Conservation (phyloP, 2,797 vertebrate species). For the Alfaro cultratus region DNA sequence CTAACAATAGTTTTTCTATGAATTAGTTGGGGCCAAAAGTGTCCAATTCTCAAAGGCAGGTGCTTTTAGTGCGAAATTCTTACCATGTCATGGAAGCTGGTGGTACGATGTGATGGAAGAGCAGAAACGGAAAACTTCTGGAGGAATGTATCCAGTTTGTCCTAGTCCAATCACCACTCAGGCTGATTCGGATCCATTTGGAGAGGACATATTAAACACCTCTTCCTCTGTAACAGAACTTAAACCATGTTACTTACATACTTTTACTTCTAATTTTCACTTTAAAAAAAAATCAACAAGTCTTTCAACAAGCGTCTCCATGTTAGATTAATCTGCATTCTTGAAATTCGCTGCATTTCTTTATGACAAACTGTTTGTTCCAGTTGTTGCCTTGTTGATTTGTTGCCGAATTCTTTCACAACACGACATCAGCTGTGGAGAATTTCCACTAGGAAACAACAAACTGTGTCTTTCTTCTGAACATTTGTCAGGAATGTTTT, state of each 20-base stretch:
- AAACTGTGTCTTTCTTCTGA: conserved; percentile 28
- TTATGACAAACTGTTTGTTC: background rate
- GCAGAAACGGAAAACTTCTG: background rate
- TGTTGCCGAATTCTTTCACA: background rate
- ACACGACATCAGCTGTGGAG: conserved; percentile 45
- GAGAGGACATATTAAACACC: background rate
- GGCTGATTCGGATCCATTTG: background rate
- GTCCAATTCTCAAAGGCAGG: background rate
- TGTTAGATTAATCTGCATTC: background rate
- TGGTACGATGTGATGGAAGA: background rate
- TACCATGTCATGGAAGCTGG: background rate
- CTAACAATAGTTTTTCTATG: background rate
- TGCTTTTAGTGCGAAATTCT: background rate
- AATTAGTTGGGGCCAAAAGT: background rate
- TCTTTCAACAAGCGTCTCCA: background rate
- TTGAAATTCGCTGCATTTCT: background rate
- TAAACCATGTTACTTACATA: too few relatives aligned
- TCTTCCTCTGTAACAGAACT: background rate
- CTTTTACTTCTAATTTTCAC: background rate
- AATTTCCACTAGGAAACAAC: conserved; percentile 59
- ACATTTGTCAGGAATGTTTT: conserved; percentile 49
- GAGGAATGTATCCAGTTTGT: background rate
- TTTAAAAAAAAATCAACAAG: background rate
- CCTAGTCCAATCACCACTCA: background rate
- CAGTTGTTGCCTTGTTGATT: background rate